Conservation (phyloP, 2,113 vertebrate genomes). For the Spea multiplicata region DNA sequence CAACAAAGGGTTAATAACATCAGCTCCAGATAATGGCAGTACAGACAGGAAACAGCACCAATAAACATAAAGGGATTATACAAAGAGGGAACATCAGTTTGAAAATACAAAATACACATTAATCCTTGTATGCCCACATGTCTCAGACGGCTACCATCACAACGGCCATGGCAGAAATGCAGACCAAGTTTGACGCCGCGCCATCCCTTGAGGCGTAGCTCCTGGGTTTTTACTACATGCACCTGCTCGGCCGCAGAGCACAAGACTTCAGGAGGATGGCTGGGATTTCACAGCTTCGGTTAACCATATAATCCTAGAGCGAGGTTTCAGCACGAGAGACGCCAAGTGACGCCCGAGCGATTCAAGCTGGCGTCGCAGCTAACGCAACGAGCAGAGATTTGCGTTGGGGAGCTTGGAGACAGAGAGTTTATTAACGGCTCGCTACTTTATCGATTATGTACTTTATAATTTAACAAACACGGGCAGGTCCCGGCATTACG, state of each 20-base stretch:
- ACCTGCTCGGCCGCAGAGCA: not conserved
- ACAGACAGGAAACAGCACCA: too few species aligned
- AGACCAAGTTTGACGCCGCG: too few species aligned
- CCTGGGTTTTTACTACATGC: not conserved
- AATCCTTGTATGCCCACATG: too few species aligned
- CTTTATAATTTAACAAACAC: constrained; percentile 38
- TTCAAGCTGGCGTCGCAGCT: constrained; percentile 1
- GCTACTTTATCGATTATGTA: constrained; percentile 33
- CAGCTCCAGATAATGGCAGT: too few species aligned
- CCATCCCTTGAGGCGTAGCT: too few species aligned
- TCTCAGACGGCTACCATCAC: too few species aligned
- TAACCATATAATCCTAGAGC: constrained; percentile 5
- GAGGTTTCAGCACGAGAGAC: not conserved
- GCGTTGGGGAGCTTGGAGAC: constrained; percentile 5
- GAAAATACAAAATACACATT: too few species aligned
- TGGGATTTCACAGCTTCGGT: not conserved
- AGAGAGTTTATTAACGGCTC: constrained; percentile 34
- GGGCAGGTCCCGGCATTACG: not conserved
- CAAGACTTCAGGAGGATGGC: not conserved
- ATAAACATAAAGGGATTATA: too few species aligned
- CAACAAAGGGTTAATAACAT: too few species aligned
- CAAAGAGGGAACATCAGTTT: too few species aligned
- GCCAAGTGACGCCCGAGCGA: constrained; percentile 1
- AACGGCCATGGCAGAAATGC: too few species aligned
- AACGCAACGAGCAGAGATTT: constrained; percentile 15